Conservation (phyloP, 2,113 vertebrate genomes). For the Triplophysa dalaica region DNA sequence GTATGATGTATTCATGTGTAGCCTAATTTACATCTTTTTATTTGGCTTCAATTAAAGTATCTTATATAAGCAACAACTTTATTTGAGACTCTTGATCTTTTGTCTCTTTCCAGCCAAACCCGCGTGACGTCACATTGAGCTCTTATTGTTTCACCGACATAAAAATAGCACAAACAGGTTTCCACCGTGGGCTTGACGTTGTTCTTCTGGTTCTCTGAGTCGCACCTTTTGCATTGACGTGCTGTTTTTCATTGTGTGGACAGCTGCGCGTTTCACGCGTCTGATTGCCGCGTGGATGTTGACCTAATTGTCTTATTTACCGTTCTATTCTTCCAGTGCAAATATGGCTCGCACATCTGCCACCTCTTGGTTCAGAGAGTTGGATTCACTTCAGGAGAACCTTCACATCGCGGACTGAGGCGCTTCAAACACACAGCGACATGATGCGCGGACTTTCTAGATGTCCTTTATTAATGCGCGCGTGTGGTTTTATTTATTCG, state of each 20-base stretch:
- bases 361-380: neutral
- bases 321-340: neutral
- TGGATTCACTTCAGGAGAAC: neutral
- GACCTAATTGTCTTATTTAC: neutral
- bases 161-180: constrained; percentile 1
- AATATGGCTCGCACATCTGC: neutral
- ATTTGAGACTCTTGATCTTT: too few relatives aligned
- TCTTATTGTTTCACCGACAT: neutral
- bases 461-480: neutral
- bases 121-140: neutral
- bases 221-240: too few relatives aligned
- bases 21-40: neutral
- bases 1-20: neutral
- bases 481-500: neutral
- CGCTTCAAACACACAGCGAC: neutral
- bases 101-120: neutral
- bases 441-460: neutral
- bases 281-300: neutral
- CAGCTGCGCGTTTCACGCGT: neutral
- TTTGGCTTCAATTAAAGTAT: neutral
- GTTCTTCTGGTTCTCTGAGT: too few relatives aligned
- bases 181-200: too few relatives aligned
- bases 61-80: too few relatives aligned
- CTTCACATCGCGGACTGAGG: neutral
- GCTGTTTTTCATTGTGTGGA: too few relatives aligned